These are phyloP conservation scores for Pangasius macronema DNA, from an alignment of 2,797 vertebrate species.

Conservation along the genomic window DNA sequence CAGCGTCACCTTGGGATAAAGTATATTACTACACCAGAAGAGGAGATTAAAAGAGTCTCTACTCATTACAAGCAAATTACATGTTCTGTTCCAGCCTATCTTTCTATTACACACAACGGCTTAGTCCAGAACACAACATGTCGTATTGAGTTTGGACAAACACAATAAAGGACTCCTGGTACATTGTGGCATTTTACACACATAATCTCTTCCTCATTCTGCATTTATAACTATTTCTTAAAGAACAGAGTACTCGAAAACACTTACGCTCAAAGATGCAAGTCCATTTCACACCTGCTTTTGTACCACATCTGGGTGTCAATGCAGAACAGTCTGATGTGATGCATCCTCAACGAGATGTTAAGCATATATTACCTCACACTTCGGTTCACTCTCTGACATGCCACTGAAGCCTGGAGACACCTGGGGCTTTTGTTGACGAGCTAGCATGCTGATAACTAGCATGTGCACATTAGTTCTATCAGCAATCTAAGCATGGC, in stretches of 20 bases:
- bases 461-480: slow-evolving; percentile 37
- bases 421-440: slow-evolving; percentile 43
- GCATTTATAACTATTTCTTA: neutral
- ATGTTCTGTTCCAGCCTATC: slow-evolving; percentile 20
- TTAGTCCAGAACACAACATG: neutral
- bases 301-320: slow-evolving; percentile 14
- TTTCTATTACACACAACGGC: neutral
- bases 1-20: neutral
- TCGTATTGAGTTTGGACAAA: neutral
- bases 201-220: neutral
- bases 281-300: slow-evolving; percentile 19
- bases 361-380: slow-evolving; percentile 39
- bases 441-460: slow-evolving; percentile 43
- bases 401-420: neutral
- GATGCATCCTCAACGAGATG: slow-evolving; percentile 44
- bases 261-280: neutral
- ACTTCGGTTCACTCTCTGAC: slow-evolving; percentile 29
- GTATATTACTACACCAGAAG: neutral
- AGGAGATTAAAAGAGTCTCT: neutral
- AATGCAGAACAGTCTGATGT: slow-evolving; percentile 16
- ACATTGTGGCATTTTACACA: neutral
- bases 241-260: neutral
- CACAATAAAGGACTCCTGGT: neutral
- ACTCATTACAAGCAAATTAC: neutral
- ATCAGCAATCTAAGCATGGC: slow-evolving; percentile 17